Evolutionary conservation across 2,113 vertebrate species (phyloP).

Genomic region (Vulpes ferrilata): DNA sequence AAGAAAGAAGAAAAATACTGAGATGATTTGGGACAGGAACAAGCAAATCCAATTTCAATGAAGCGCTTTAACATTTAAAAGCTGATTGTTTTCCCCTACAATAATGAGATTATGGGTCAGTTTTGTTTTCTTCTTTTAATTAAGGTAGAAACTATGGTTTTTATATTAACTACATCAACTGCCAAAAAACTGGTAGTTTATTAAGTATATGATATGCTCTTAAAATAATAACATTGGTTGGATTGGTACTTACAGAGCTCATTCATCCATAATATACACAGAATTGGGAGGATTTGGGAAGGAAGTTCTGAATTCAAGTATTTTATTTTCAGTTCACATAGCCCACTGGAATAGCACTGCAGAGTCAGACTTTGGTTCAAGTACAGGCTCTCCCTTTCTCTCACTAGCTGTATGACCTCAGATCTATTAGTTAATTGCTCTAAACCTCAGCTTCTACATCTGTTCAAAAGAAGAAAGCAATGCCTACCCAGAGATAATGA

Average conservation of each 20-base stretch:
- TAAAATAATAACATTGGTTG: conserved; percentile 39
- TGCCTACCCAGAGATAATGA: background rate
- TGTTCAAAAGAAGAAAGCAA: background rate
- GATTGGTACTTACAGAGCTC: background rate
- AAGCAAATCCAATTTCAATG: conserved; percentile 36
- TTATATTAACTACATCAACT: conserved; percentile 32
- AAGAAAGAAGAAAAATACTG: conserved; percentile 63
- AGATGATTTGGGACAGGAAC: background rate
- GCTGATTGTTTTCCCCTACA: background rate
- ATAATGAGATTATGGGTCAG: background rate
- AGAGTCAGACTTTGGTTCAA: background rate
- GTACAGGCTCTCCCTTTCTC: background rate
- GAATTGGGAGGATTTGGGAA: background rate
- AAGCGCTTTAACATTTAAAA: conserved; percentile 51
- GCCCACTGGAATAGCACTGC: background rate
- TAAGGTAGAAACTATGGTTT: conserved; percentile 17
- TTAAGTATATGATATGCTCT: background rate
- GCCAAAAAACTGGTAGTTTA: conserved; percentile 25
- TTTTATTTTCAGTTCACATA: background rate
- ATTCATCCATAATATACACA: conserved; percentile 24
- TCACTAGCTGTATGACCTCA: background rate
- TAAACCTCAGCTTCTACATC: background rate
- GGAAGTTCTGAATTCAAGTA: background rate
- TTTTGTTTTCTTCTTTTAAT: conserved; percentile 43
- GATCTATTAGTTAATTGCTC: background rate